Evolutionary conservation across 2,888 invertebrate species (phyloP).

Genomic region (Apamea epomidion): DNA sequence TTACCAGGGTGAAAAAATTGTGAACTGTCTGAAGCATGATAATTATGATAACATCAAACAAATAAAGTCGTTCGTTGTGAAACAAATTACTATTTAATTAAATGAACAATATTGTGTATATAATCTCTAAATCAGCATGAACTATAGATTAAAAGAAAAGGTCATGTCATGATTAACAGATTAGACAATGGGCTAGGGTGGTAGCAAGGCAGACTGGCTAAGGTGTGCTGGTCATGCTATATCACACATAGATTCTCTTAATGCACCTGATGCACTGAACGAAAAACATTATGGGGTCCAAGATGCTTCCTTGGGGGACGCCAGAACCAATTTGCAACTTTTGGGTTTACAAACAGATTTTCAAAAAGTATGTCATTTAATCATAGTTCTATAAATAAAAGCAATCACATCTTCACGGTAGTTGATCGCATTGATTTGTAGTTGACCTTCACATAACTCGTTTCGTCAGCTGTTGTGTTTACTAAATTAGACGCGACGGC

Average conservation of each 20-base stretch:
- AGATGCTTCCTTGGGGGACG: not conserved
- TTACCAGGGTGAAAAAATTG: not conserved
- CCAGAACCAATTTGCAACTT: not conserved
- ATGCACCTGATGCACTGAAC: not conserved
- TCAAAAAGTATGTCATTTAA: not conserved
- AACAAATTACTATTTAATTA: not conserved
- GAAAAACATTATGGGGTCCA: not conserved
- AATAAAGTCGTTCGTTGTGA: not conserved
- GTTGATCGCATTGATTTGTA: conserved; percentile 2
- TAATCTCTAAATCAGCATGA: not conserved
- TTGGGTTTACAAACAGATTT: not conserved
- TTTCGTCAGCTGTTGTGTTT: not conserved
- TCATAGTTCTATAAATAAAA: not conserved
- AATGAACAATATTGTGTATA: not conserved
- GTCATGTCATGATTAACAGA: not conserved
- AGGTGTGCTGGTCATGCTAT: not conserved
- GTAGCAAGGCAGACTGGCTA: not conserved
- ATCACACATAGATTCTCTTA: not conserved
- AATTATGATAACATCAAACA: not conserved
- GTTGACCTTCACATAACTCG: conserved; percentile 37
- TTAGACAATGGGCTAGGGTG: not conserved
- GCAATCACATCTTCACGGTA: not conserved
- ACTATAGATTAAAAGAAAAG: too few species aligned
- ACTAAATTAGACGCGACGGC: not conserved
- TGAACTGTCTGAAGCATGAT: not conserved